A percentile compares a stretch with the other conserved stretches of the same genome.
phyloP scores from a whole-genome alignment of 1,140 invertebrate genomes.

The Drosophila kikkawai region DNA sequence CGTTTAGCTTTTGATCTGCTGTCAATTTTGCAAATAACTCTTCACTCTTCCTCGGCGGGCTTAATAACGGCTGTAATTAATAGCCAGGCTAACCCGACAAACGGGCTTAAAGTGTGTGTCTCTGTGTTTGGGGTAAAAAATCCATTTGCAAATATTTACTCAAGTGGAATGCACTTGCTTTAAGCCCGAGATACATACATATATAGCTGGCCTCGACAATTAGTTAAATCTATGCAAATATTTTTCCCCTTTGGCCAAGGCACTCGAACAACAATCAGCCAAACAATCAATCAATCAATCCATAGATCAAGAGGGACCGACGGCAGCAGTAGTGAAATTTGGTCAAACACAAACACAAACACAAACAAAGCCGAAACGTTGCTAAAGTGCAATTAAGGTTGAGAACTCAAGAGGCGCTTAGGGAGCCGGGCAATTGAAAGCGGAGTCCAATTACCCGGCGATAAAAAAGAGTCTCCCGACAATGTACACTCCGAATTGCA shows the following conservation, averaged over 20 bases:
- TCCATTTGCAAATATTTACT: constrained; percentile 46
- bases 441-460: constrained; percentile 43
- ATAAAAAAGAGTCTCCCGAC: constrained; percentile 35
- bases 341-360: constrained; percentile 44
- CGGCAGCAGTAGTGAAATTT: constrained; percentile 34
- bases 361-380: constrained; percentile 44
- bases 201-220: constrained; percentile 27
- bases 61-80: constrained; percentile 11
- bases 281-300: constrained; percentile 51
- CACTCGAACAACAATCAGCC: constrained; percentile 35
- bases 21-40: constrained; percentile 20
- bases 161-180: constrained; percentile 35
- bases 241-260: constrained; percentile 34
- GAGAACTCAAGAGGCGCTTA: constrained; percentile 48
- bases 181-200: constrained; percentile 7
- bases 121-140: constrained; percentile 22
- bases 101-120: not conserved
- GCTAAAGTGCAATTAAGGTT: constrained; percentile 52
- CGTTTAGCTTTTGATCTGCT: constrained; percentile 52
- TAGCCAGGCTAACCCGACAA: not conserved
- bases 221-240: constrained; percentile 62
- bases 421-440: constrained; percentile 25
- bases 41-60: not conserved
- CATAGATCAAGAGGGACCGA: constrained; percentile 14
- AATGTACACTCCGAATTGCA: constrained; percentile 26